phyloP scores from a whole-genome alignment of 64 coral and sea anemone species.

The Montipora cactus region DNA sequence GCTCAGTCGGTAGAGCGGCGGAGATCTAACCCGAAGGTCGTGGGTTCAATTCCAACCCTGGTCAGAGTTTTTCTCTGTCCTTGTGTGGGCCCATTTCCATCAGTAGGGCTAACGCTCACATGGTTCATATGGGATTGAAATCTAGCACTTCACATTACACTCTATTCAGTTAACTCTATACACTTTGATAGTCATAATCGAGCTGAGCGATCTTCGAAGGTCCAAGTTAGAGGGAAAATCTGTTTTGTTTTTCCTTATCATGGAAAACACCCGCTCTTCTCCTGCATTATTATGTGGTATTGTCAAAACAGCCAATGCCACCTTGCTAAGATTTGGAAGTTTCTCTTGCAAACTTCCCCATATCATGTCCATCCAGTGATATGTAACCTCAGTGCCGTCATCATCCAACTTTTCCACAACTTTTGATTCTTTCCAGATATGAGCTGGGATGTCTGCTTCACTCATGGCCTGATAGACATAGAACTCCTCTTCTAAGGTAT shows the following conservation, averaged over 20 bases:
- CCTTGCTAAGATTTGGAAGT: slow-evolving; percentile 71
- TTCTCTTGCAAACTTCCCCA: slow-evolving; percentile 45
- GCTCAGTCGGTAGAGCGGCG: no score
- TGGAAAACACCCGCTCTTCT: slow-evolving; percentile 83
- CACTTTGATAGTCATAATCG: no score
- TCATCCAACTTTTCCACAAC: slow-evolving; percentile 35
- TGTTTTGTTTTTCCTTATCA: slow-evolving; percentile 62
- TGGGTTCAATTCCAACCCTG: no score
- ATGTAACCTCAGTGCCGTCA: slow-evolving; percentile 12
- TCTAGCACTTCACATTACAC: no score
- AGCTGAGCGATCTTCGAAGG: no score
- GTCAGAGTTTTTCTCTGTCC: no score
- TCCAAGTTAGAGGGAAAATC: no score
- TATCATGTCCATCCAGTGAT: slow-evolving; percentile 33
- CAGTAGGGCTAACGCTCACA: no score
- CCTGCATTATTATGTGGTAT: slow-evolving; percentile 64
- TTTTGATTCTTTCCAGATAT: slow-evolving; percentile 46
- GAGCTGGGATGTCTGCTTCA: neutral
- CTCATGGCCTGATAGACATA: slow-evolving; percentile 55
- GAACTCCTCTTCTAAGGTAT: slow-evolving; percentile 68
- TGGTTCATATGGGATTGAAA: no score
- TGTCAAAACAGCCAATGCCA: slow-evolving; percentile 53
- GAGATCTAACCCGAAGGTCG: no score
- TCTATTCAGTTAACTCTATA: no score
- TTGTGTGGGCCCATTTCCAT: no score